Evolutionary conservation across 1,140 invertebrate genomes (phyloP), one percentile per base, ranked within the genome.

Genomic region (Drosophila azteca): DNA sequence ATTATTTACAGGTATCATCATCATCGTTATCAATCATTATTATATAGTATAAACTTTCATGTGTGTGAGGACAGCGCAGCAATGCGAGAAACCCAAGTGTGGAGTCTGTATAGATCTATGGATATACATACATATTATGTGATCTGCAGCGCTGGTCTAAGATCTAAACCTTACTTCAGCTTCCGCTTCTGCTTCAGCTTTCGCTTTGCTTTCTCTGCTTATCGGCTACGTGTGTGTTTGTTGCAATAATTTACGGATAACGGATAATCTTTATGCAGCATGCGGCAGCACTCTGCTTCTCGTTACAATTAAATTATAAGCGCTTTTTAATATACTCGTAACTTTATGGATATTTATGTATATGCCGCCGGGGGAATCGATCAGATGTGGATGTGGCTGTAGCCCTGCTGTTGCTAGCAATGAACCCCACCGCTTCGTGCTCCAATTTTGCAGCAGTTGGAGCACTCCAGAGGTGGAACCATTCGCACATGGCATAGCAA

Each of bases 281-380:
- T 53, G 53, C 59, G 45, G 58, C 79, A 73, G 59, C 54, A 15
- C 44, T 35, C 41, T 57, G 59, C 54, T 29, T 49, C 35, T 46
- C 31, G 48, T 54, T 49, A 87, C 84, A 79, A 85, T 87, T 87
- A 90, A 87, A 90, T 90, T 90, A 90, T 90, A 90, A 90, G 87
- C 87, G 87, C 87, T 83, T 90, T 90, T 83, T 71, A 90, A 90
- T 87, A 71, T 87, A 82, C 79, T 81, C 78, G 63, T 84, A 81
- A 82, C 61, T 71, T 24, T 81, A 78, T 71, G 66, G 70, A 82
- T 49, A 61, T 77, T 59, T 69, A 45, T 43, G 55, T 44, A 48
- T 69, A 45, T 45, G 55, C 53, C 39, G 24, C 45, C 31, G 22
- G 9, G 48, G 48, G 17, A 44, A 39, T 26, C 39, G 17, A 2